Conservation (phyloP, 2,113 vertebrate genomes). For the Alethe diademata region DNA sequence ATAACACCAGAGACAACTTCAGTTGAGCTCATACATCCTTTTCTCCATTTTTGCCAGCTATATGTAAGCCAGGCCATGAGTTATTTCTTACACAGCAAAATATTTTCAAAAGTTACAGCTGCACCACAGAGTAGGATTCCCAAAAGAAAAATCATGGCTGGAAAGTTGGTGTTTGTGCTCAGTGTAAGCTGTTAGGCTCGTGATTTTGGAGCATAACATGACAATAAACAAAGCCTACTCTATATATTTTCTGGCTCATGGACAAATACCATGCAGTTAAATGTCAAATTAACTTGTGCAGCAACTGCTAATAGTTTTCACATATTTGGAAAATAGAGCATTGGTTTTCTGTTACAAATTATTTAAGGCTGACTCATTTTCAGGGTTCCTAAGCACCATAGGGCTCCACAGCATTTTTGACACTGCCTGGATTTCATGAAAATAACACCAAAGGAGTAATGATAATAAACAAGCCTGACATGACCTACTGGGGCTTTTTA, state of each 20-base stretch:
- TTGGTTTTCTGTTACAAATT: conserved; percentile 3
- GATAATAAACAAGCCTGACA: conserved; percentile 18
- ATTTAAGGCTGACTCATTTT: conserved; percentile 34
- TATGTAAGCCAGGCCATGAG: not conserved
- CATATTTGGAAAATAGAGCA: conserved; percentile 19
- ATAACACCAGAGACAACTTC: not conserved
- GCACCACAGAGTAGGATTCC: not conserved
- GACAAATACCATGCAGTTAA: not conserved
- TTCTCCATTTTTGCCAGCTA: not conserved
- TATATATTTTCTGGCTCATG: conserved; percentile 1
- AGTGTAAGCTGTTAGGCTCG: not conserved
- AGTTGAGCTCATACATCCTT: not conserved
- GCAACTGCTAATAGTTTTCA: conserved; percentile 39
- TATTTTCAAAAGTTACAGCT: not conserved
- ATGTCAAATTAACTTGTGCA: not conserved
- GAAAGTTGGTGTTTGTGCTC: not conserved
- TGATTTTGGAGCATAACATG: not conserved
- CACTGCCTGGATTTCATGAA: not conserved
- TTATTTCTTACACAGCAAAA: not conserved
- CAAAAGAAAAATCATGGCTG: not conserved
- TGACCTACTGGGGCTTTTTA: not conserved
- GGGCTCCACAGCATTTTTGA: not conserved
- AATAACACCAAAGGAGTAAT: not conserved
- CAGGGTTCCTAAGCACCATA: not conserved
- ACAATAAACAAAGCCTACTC: not conserved